phyloP scores from a whole-genome alignment of 2,113 vertebrate species.

The Prietella phreatophila region DNA sequence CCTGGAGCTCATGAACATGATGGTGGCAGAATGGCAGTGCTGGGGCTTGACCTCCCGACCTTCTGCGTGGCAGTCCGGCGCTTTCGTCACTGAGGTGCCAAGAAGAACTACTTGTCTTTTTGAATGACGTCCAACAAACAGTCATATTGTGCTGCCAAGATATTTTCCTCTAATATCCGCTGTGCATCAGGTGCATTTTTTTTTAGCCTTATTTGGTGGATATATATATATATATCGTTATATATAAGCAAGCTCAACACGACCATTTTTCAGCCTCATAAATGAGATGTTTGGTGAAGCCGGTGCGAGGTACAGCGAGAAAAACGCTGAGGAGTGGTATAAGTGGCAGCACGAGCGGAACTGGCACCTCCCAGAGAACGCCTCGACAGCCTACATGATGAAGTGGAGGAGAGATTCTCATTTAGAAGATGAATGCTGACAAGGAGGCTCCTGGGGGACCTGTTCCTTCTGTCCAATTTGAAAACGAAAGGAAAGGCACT shows the following conservation, averaged over 20 bases:
- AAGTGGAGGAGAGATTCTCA: constrained; percentile 57
- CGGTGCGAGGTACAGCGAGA: constrained; percentile 43
- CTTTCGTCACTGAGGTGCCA: neutral
- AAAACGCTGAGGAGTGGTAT: constrained; percentile 46
- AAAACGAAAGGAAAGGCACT: constrained; percentile 54
- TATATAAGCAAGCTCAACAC: neutral
- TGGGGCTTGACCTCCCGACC: neutral
- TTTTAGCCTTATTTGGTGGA: neutral
- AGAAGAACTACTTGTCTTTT: neutral
- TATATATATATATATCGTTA: neutral
- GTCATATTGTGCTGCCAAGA: neutral
- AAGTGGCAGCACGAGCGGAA: constrained; percentile 45
- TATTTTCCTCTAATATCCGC: neutral
- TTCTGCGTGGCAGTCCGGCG: neutral
- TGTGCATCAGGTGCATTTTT: constrained; percentile 11
- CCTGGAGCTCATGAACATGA: neutral
- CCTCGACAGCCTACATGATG: constrained; percentile 56
- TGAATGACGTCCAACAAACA: neutral
- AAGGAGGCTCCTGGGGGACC: constrained; percentile 52
- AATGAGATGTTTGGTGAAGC: constrained; percentile 18
- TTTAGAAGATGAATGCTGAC: constrained; percentile 65
- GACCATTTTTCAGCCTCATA: constrained; percentile 28
- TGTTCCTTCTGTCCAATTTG: constrained; percentile 57
- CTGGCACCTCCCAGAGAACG: constrained; percentile 52
- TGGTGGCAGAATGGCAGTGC: neutral